Evolutionary conservation across 2,797 vertebrate genomes (phyloP).

Genomic region (Danionella dracula): DNA sequence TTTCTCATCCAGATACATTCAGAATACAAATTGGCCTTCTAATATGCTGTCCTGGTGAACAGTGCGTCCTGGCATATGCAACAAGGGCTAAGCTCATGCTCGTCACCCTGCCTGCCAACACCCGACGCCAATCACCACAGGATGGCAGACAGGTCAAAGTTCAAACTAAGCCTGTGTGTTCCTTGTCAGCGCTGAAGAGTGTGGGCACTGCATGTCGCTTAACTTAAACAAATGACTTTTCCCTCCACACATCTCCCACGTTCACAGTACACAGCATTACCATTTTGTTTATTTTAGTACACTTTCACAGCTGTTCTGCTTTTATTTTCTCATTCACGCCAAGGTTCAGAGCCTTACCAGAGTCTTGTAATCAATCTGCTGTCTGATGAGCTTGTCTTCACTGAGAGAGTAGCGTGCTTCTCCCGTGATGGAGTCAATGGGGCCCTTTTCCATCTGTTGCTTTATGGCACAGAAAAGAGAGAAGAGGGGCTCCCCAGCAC

Average conservation of each 20-base stretch:
- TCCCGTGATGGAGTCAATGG: constrained; percentile 94
- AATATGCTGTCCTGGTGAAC: not conserved
- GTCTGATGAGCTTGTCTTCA: constrained; percentile 97
- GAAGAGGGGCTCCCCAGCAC: constrained; percentile 93
- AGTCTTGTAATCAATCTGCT: constrained; percentile 98
- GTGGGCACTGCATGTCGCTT: not conserved
- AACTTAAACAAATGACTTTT: not conserved
- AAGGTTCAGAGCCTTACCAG: constrained; percentile 72
- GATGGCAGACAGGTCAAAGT: constrained; percentile 13
- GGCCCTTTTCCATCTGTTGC: constrained; percentile 99
- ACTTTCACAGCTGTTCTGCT: constrained; percentile 37
- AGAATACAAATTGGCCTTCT: constrained; percentile 18
- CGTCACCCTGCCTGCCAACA: constrained; percentile 18
- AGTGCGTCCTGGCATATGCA: not conserved
- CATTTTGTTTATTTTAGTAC: no score
- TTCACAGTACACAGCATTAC: not conserved
- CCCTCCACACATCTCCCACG: constrained; percentile 14
- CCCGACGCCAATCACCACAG: constrained; percentile 19
- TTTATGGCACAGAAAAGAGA: constrained; percentile 97
- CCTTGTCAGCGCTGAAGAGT: constrained; percentile 28
- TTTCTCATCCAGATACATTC: not conserved
- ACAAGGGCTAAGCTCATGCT: not conserved
- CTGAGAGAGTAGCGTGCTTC: constrained; percentile 95
- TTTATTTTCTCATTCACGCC: not conserved
- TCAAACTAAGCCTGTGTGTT: constrained; percentile 16